Evolutionary conservation across 2,888 invertebrate genomes (phyloP).

Genomic region (Meteorus cinctellus): DNA sequence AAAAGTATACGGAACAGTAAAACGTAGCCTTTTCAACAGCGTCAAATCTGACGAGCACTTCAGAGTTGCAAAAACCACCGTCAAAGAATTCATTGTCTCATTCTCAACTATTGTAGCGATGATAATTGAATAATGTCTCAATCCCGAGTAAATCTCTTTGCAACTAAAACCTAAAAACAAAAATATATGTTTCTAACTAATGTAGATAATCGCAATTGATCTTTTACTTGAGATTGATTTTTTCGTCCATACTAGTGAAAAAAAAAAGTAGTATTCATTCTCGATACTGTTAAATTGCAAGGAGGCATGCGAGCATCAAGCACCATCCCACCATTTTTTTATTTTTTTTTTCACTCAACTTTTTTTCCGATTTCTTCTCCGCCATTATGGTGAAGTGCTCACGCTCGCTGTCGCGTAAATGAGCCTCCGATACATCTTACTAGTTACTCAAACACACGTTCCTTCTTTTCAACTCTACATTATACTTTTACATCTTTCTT

Average conservation of each 20-base stretch:
- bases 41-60: constrained; percentile 19
- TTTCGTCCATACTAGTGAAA: not conserved
- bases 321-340: constrained; percentile 49
- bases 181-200: constrained; percentile 55
- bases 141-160: not conserved
- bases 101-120: not conserved
- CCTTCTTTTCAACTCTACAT: constrained; percentile 51
- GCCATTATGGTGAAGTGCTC: constrained; percentile 30
- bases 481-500: constrained; percentile 55
- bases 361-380: constrained; percentile 31
- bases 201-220: constrained; percentile 64
- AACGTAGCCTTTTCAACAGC: constrained; percentile 13
- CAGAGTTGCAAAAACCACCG: not conserved
- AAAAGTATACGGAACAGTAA: not conserved
- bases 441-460: constrained; percentile 52
- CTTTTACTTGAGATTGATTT: constrained; percentile 22
- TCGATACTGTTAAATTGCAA: constrained; percentile 61
- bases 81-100: constrained; percentile 21
- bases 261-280: constrained; percentile 51
- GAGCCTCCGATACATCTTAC: constrained; percentile 41
- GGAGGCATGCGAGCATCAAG: constrained; percentile 60
- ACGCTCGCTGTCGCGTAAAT: constrained; percentile 39
- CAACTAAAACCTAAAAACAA: not conserved
- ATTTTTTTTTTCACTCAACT: constrained; percentile 24
- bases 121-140: not conserved